A percentile compares a stretch with the other conserved stretches of the same genome.
Conservation (phyloP, 2,888 invertebrate species). For the Therioaphis trifolii region DNA sequence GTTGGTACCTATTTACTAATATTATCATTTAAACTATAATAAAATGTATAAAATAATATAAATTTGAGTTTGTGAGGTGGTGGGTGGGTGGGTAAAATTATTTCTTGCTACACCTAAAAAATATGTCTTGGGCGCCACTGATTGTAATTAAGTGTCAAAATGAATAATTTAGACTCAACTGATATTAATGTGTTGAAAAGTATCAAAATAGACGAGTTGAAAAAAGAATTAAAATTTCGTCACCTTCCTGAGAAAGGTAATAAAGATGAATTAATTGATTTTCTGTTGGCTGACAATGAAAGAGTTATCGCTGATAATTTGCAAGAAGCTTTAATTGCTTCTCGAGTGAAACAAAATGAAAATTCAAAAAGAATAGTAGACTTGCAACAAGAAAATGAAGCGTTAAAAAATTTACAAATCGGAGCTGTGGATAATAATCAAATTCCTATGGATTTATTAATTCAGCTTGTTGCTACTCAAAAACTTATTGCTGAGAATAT, state of each 20-base stretch:
- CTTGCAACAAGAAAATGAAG: neutral
- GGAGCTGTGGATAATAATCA: neutral
- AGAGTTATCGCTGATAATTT: neutral
- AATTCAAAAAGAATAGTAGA: neutral
- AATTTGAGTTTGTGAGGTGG: too few species aligned
- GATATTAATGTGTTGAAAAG: neutral
- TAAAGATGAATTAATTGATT: slow-evolving; percentile 9
- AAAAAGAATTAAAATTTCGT: neutral
- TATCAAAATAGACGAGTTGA: neutral
- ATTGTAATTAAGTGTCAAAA: too few species aligned
- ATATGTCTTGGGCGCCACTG: too few species aligned
- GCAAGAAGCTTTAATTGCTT: neutral
- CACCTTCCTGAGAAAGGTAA: neutral
- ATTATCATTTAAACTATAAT: too few species aligned
- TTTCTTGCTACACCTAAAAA: too few species aligned
- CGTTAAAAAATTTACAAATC: neutral
- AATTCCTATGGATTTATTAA: neutral
- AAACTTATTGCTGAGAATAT: neutral
- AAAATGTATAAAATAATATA: too few species aligned
- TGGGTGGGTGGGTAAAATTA: too few species aligned
- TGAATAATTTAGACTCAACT: neutral
- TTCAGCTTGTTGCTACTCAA: neutral
- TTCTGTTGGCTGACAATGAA: slow-evolving; percentile 19
- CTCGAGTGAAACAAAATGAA: neutral
- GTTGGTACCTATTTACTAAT: too few species aligned